Base-by-base conservation (phyloP, 2,888 invertebrate genomes). In the Dichetophora obliterata region DNA sequence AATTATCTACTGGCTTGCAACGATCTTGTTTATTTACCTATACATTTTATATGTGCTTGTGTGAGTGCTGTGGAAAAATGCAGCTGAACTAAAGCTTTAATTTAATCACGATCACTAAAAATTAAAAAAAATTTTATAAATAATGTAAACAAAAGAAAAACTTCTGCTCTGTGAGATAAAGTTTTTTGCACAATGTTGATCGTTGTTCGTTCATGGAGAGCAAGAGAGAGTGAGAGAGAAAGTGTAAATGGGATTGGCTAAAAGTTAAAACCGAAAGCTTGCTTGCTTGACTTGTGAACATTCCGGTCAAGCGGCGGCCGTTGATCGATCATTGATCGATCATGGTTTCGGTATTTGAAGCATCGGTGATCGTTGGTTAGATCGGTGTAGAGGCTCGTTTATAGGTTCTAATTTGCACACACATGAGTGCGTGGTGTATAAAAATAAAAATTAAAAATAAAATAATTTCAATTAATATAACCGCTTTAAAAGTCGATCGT, bases 321-420 rank as follows among this genome's bases (percentile, higher is more conserved):
- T 52, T 57, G 59, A 59, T 71, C 57, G 71, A 59, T 71, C 71
- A 43, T 43, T 24, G 37, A 5, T 6, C 14, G 43, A 1, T 43
- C 5, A 16, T 2, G 43, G 16, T 31, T 11, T n/a, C 66, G 31
- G 31, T 5, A 5, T 4, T 31, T 5, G 31, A 2, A 9, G 19
- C n/a, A 8, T 71, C 57, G 14, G 27, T 19, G 48, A 27, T 57
- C 9, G 54, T 69, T 16, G 69, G 22, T 19, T 54, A 1, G 19
- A n/a, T 8, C 37, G 66, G 43, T 22, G 66, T 37, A 8, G 16
- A 43, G 37, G 57, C 48, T 22, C 43, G 72, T n/a, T 61, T 27
- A 73, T 27, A 50, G 48, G 11, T 61, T n/a, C n/a, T 71, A 63
- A 73, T 73, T 73, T 63, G 61, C 61, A 63, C 48, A 48, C 61